Evolutionary conservation across 2,113 vertebrate species (phyloP).

Genomic region (Seriola aureovittata): DNA sequence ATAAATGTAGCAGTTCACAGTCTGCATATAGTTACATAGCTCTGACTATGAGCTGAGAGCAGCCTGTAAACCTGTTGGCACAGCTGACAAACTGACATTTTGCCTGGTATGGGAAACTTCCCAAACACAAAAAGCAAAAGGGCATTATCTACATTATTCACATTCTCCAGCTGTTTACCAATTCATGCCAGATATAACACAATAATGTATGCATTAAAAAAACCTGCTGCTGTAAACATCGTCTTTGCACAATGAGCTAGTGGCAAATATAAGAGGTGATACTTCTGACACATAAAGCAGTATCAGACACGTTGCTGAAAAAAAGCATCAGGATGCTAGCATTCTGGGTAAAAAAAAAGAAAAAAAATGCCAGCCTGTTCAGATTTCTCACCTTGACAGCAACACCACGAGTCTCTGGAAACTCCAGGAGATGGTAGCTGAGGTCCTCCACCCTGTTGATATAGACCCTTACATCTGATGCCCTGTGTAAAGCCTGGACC

Average conservation of each 20-base stretch:
- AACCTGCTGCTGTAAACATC: conserved; percentile 11
- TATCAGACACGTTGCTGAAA: not conserved
- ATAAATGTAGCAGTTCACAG: conserved; percentile 46
- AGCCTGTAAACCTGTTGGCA: not conserved
- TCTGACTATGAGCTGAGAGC: conserved; percentile 16
- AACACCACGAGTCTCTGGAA: conserved; percentile 93
- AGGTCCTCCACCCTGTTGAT: conserved; percentile 95
- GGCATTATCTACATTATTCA: conserved; percentile 25
- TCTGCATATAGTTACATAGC: not conserved
- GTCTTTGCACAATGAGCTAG: not conserved
- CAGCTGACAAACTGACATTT: conserved; percentile 56
- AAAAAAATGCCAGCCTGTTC: not conserved
- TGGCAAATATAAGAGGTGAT: not conserved
- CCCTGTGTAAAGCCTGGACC: conserved; percentile 92
- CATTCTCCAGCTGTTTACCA: not conserved
- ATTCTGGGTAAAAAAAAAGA: not conserved
- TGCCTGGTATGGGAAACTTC: conserved; percentile 18
- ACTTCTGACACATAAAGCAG: not conserved
- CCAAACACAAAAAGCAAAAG: conserved; percentile 22
- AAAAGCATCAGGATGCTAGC: not conserved
- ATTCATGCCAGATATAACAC: conserved; percentile 10
- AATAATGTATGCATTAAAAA: not conserved
- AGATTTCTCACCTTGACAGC: conserved; percentile 90
- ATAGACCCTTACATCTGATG: conserved; percentile 90
- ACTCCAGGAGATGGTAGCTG: conserved; percentile 95